Evolutionary conservation across 1,140 invertebrate species (phyloP), one percentile per base, ranked within the genome.

Genomic region (Pachyrhynchus sulphureomaculatus): DNA sequence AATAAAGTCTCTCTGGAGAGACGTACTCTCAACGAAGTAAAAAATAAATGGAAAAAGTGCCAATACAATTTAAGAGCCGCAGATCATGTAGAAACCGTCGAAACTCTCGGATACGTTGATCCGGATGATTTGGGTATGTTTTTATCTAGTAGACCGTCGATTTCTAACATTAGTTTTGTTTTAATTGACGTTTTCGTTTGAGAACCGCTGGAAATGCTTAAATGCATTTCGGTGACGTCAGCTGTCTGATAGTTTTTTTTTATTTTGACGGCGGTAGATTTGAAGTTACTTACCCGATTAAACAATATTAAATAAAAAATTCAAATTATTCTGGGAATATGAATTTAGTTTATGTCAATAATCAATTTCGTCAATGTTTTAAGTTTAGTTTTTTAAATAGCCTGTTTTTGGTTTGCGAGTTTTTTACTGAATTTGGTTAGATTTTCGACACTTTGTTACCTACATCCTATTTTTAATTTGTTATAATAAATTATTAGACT

Each of bases 1-100:
- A 70, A 70, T 48, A 49, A 47, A 15, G 68, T 70, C 39, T 65
- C 67, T 17, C 23, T 61, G n/a, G 68, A 70, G 44, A 56, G 54
- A 47, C 67, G 68, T n/a, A 70, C 68, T 21, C 39, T 68, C 21
- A 59, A 59, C 18, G 68, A 70, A 60, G 62, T 70, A 29, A 70
- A 70, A 62, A 70, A 68, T 36, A 70, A 70, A 54, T 68, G 66
- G 68, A 70, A 70, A 49, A 68, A 68, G 47, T 70, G 65, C 52
- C 67, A 67, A 47, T 47, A 59, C 20, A 48, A 42, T 56, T 24
- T 58, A 42, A 44, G 44, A 47, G 2, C 20, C 0, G 41, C 26
- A 9, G 55, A 61, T 18, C 34, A 23, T 9, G n/a, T 39, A 8
- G 53, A 56, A 10, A 32, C 18, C 2, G 2, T 32, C 12, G 41